Evolutionary conservation across 2,797 vertebrate genomes (phyloP).

Genomic region (Morelia viridis): DNA sequence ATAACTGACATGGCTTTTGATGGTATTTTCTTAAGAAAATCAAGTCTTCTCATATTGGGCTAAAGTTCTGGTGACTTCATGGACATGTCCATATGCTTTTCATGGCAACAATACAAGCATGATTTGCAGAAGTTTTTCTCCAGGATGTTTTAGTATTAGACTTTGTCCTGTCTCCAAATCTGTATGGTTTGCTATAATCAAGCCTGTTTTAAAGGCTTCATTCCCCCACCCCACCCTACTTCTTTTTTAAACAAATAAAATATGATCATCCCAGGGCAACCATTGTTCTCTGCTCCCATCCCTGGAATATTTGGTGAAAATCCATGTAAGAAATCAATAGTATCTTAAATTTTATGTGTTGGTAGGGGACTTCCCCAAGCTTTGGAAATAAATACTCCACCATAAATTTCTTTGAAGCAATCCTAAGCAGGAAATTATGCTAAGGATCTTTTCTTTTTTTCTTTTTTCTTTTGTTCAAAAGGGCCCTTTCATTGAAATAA

Average conservation of each 20-base stretch:
- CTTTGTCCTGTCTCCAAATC: too few relatives aligned
- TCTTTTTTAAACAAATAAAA: too few relatives aligned
- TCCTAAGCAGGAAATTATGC: constrained; percentile 75
- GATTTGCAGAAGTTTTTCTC: background rate
- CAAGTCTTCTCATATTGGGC: background rate
- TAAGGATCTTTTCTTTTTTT: constrained; percentile 50
- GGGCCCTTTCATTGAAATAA: constrained; percentile 71
- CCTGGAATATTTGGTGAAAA: constrained; percentile 61
- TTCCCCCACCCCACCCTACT: too few relatives aligned
- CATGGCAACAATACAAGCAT: background rate
- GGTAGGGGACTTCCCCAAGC: constrained; percentile 70
- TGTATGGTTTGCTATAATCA: too few relatives aligned
- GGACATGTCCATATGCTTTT: background rate
- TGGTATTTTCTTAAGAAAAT: background rate
- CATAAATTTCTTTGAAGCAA: constrained; percentile 70
- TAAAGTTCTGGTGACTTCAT: background rate
- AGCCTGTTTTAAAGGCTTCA: too few relatives aligned
- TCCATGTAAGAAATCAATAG: constrained; percentile 77
- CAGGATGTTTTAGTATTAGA: background rate
- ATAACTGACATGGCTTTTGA: background rate
- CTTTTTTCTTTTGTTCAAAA: constrained; percentile 37
- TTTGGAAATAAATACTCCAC: constrained; percentile 74
- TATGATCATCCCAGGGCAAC: constrained; percentile 34
- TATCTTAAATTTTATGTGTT: constrained; percentile 72
- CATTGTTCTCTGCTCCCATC: constrained; percentile 42